These are phyloP conservation scores for Oreochromis aureus DNA, from an alignment of 2,113 vertebrate genomes.

Conservation along the genomic window DNA sequence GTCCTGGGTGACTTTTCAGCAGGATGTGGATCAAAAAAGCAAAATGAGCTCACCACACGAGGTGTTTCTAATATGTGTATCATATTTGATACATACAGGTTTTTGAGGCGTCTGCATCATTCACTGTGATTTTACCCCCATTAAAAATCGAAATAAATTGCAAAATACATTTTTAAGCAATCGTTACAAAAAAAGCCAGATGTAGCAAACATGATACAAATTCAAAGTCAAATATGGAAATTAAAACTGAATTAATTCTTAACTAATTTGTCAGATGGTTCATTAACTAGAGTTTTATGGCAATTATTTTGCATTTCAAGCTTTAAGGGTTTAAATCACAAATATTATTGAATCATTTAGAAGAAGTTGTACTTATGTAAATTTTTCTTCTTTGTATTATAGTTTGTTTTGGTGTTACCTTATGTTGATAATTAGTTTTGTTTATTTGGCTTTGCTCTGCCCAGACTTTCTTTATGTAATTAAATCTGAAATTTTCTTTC, in stretches of 20 bases:
- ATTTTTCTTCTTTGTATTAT: background rate
- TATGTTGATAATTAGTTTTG: background rate
- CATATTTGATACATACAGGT: background rate
- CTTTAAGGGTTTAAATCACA: background rate
- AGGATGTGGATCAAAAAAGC: background rate
- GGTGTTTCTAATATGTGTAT: background rate
- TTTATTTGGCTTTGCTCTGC: too few species aligned
- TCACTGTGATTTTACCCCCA: rapidly evolving
- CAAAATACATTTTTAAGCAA: background rate
- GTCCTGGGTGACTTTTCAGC: background rate
- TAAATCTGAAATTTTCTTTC: background rate
- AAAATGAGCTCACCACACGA: rapidly evolving
- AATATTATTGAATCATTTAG: background rate
- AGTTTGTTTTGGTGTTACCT: background rate
- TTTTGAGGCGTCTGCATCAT: background rate
- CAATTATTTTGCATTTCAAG: background rate
- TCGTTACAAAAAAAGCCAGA: background rate
- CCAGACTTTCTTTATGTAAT: background rate
- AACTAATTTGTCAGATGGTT: background rate
- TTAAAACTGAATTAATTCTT: rapidly evolving
- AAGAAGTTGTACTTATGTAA: background rate
- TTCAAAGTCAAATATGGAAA: background rate
- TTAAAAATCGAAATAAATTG: background rate
- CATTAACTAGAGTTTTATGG: background rate
- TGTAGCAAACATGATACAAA: background rate